A percentile compares a stretch with the other conserved stretches of the same genome.
phyloP scores from a whole-genome alignment of 2,888 invertebrate species.

The Cyrtodaria siliqua region DNA sequence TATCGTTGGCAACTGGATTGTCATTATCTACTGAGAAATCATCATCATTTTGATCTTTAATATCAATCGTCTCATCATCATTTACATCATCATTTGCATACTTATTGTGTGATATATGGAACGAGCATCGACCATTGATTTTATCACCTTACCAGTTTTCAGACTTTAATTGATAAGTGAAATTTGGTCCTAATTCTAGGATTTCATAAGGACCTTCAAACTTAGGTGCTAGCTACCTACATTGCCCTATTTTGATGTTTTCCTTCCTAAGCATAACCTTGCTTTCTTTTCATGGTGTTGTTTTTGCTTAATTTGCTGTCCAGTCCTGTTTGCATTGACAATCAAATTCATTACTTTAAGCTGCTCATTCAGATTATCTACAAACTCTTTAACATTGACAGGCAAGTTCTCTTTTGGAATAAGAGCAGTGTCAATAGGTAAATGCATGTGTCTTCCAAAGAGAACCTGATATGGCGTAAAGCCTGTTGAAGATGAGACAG shows the following conservation, averaged over 20 bases:
- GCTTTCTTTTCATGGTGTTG: constrained; percentile 33
- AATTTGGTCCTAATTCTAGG: no score
- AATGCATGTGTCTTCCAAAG: constrained; percentile 35
- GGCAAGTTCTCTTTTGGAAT: constrained; percentile 22
- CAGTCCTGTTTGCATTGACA: constrained; percentile 13
- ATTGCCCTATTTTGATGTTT: constrained; percentile 17
- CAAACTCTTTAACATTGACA: constrained; percentile 16
- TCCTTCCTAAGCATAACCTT: constrained; percentile 16
- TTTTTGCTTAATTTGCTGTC: constrained; percentile 32
- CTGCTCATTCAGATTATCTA: constrained; percentile 9
- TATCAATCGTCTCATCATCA: no score
- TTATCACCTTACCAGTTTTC: no score
- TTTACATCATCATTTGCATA: no score
- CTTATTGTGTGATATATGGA: no score
- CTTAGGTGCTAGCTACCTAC: constrained; percentile 29
- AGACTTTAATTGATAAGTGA: no score
- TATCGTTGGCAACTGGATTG: no score
- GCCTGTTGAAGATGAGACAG: constrained; percentile 35
- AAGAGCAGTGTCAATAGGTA: constrained; percentile 26
- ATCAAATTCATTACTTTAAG: constrained; percentile 26
- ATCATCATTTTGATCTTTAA: no score
- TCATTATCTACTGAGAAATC: no score
- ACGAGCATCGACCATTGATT: no score
- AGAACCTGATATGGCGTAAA: constrained; percentile 29
- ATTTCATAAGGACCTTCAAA: constrained; percentile 56